Evolutionary conservation across 1,140 invertebrate species (phyloP).

Genomic region (Bursaphelenchus mucronatus): DNA sequence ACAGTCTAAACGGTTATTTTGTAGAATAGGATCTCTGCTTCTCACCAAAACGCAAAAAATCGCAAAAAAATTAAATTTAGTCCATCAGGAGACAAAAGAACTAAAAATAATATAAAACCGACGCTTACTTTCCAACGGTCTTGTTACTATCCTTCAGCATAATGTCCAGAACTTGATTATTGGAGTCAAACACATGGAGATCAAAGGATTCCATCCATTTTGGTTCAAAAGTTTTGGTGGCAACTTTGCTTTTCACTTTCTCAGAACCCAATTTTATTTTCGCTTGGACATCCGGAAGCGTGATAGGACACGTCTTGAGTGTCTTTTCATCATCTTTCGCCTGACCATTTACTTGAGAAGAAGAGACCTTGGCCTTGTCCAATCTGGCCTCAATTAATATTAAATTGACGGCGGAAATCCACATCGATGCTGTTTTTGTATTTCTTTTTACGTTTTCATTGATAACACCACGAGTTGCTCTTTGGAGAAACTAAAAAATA

Average conservation of each 20-base stretch:
- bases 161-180: constrained; percentile 78
- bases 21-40: constrained; percentile 21
- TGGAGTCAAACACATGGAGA: constrained; percentile 86
- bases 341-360: constrained; percentile 78
- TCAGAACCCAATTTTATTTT: constrained; percentile 95
- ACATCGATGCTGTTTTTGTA: constrained; percentile 70
- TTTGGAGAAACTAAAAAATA: constrained; percentile 42
- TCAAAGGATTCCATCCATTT: constrained; percentile 96
- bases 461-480: constrained; percentile 47
- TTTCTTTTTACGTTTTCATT: constrained; percentile 41
- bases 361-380: constrained; percentile 60
- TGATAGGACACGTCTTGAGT: too few relatives aligned
- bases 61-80: not conserved
- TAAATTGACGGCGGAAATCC: constrained; percentile 90
- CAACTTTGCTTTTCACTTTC: constrained; percentile 95
- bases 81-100: not conserved
- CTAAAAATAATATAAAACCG: not conserved
- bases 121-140: constrained; percentile 73
- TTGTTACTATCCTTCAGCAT: constrained; percentile 81
- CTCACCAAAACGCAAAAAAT: too few relatives aligned
- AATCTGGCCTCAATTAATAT: constrained; percentile 86
- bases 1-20: constrained; percentile 67
- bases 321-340: constrained; percentile 65
- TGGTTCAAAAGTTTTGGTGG: constrained; percentile 78
- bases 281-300: constrained; percentile 86